phyloP scores from a whole-genome alignment of 1,140 invertebrate genomes.

The Rhyzopertha dominica region DNA sequence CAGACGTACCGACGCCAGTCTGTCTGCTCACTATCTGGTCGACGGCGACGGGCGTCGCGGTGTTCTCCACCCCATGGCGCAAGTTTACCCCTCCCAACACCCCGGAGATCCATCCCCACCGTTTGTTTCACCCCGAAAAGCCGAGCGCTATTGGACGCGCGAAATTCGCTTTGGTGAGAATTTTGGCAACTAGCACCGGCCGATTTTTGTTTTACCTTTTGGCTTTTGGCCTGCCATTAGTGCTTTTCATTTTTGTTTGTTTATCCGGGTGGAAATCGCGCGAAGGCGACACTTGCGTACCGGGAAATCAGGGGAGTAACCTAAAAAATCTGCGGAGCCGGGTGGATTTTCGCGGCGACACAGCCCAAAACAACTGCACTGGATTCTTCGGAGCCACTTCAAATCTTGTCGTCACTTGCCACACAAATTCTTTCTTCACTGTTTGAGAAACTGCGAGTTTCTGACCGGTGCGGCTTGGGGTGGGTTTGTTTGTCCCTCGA shows the following conservation, averaged over 20 bases:
- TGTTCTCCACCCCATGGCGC: conserved; percentile 49
- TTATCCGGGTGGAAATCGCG: no score
- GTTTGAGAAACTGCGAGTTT: conserved; percentile 25
- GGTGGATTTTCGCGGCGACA: no score
- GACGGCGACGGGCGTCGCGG: conserved; percentile 48
- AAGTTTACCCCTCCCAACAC: conserved; percentile 45
- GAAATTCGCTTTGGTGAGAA: conserved; percentile 29
- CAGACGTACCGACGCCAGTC: conserved; percentile 49
- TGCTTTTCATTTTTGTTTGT: no score
- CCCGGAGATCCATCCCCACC: conserved; percentile 33
- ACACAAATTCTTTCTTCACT: conserved; percentile 8
- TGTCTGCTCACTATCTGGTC: conserved; percentile 48
- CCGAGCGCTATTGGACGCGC: conserved; percentile 33
- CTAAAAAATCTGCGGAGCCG: no score
- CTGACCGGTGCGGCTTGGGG: no score
- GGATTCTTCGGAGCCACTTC: no score
- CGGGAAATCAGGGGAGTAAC: no score
- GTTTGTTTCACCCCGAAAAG: conserved; percentile 27
- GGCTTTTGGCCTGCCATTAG: no score
- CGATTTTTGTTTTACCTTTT: conserved; percentile 20
- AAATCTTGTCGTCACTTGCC: no score
- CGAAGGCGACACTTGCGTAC: no score
- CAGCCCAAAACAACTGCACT: no score
- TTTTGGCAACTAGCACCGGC: conserved; percentile 23
- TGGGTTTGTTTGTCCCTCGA: conserved; percentile 28